Base-by-base conservation (phyloP, 2,888 invertebrate genomes). In the Mythimna pallens region DNA sequence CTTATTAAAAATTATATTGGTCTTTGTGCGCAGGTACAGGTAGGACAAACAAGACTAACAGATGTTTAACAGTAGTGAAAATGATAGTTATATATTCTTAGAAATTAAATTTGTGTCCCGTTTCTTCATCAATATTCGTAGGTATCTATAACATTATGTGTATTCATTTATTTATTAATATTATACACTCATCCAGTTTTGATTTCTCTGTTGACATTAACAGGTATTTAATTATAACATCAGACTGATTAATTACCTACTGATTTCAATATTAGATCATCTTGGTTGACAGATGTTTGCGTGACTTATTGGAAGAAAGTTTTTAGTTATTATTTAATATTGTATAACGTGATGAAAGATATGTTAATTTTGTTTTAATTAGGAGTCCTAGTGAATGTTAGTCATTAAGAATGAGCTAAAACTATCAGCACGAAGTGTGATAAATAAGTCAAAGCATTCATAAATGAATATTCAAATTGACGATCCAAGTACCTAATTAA, bases 231-330 rank as follows among this genome's bases (percentile, higher is more conserved):
- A 50, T 66, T 64, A 57, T 61, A 36, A 34, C 52, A 52, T n/a
- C 30, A 17, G 25, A 59, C 17, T 65, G 64, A 82, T 78, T 67
- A 25, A 72, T 76, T 61, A 9, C 36, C 36, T 9, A 54, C 65
- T 47, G 6, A 55, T 65, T 70, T 68, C 7, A 70, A 68, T 68
- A 65, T 75, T 62, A 75, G 66, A 67, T 80, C 70, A 54, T 55
- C 25, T 72, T 43, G n/a, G 47, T 64, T 67, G 30, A 22, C 47
- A 70, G 66, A 22, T 65, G 73, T 58, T 67, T 50, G 34, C 4
- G 79, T 80, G 79, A 82, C 34, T 78, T 81, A 82, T 76, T 58
- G n/a, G 25, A 34, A 77, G 78, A 81, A 67, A 81, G 57, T 81
- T 75, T 40, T 54, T 14, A 30, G 8, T 43, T 55, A n/a, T 55